Conservation (phyloP, 1,140 invertebrate species). For the Hycleus phaleratus region DNA sequence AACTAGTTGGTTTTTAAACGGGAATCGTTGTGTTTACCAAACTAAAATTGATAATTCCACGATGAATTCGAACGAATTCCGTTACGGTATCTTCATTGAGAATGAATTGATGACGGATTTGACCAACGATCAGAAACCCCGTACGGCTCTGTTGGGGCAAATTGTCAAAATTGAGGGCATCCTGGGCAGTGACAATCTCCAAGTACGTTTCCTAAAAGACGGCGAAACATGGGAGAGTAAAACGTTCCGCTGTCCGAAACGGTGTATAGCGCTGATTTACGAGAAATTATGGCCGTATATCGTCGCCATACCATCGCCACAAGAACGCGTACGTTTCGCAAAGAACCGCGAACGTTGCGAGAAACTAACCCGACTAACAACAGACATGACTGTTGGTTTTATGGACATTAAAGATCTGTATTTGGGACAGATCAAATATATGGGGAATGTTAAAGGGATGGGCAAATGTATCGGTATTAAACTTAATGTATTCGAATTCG, state of each 20-base stretch:
- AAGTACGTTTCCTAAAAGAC: conserved; percentile 32
- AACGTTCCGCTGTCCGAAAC: conserved; percentile 27
- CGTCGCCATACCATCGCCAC: conserved; percentile 41
- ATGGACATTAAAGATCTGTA: conserved; percentile 33
- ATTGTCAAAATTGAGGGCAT: conserved; percentile 32
- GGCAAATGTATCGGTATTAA: conserved; percentile 51
- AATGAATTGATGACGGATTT: conserved; percentile 29
- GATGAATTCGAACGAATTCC: conserved; percentile 26
- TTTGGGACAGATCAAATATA: conserved; percentile 44
- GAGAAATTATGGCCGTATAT: conserved; percentile 45
- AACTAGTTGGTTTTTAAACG: too few species aligned
- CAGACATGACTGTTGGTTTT: conserved; percentile 37
- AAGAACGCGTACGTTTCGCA: conserved; percentile 45
- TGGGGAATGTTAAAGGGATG: conserved; percentile 46
- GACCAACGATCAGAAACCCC: conserved; percentile 11
- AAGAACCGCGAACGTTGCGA: conserved; percentile 41
- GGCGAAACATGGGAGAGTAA: conserved; percentile 30
- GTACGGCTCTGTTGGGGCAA: conserved; percentile 32
- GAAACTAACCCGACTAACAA: conserved; percentile 36
- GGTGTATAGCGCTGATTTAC: conserved; percentile 35
- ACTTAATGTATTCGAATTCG: conserved; percentile 44
- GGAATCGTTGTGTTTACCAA: too few species aligned
- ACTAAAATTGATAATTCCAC: too few species aligned
- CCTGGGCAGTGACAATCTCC: conserved; percentile 19
- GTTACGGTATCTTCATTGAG: conserved; percentile 30